phyloP scores from a whole-genome alignment of 2,888 invertebrate species.

The Lasioglossum vierecki region DNA sequence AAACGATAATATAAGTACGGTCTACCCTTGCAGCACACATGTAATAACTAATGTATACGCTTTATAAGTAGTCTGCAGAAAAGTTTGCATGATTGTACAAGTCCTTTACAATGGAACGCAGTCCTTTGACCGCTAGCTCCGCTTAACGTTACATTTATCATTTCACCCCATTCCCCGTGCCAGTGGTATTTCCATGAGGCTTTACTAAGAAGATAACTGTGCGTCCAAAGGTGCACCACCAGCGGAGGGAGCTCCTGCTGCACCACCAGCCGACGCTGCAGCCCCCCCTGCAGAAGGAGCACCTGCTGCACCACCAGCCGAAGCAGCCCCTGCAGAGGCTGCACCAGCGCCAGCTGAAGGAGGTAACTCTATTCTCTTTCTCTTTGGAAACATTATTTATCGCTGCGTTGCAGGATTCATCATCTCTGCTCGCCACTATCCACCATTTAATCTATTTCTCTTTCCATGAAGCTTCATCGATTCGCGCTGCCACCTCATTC shows the following conservation, averaged over 20 bases:
- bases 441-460: slow-evolving; percentile 1
- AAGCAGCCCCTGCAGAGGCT: slow-evolving; percentile 57
- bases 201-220: slow-evolving; percentile 4
- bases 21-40: background rate
- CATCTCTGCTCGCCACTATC: background rate
- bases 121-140: background rate
- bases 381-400: background rate
- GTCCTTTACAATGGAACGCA: background rate
- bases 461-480: background rate
- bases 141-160: background rate
- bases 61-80: background rate
- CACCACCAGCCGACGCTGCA: slow-evolving; percentile 64
- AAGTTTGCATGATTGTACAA: background rate
- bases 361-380: slow-evolving; percentile 9
- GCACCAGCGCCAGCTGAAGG: slow-evolving; percentile 55
- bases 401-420: slow-evolving; percentile 30
- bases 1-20: background rate
- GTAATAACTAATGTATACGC: background rate
- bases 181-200: background rate
- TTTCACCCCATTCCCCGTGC: background rate
- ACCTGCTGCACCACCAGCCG: slow-evolving; percentile 72
- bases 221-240: slow-evolving; percentile 31
- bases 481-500: background rate
- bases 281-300: slow-evolving; percentile 74
- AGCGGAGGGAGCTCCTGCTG: slow-evolving; percentile 71